These are phyloP conservation scores for Lasioglossum figueresi DNA, from an alignment of 2,888 invertebrate genomes.

Conservation along the genomic window DNA sequence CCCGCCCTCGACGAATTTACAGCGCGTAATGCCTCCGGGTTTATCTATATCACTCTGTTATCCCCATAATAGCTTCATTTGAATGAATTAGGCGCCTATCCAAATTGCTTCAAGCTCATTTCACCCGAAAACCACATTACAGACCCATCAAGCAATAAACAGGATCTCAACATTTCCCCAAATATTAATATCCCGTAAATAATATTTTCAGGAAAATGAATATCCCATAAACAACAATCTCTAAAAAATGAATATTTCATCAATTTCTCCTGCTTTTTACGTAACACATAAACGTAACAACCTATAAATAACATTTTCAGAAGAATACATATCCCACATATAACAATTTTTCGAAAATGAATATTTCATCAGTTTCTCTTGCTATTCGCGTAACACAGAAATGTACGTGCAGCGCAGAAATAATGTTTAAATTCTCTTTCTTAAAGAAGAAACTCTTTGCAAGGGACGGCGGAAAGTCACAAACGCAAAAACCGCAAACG, in stretches of 20 bases:
- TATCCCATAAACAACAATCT: not conserved
- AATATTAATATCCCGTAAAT: too few relatives aligned
- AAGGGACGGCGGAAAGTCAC: not conserved
- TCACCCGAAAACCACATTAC: not conserved
- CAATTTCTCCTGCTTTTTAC: not conserved
- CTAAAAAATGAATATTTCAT: not conserved
- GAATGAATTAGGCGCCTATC: conserved; percentile 7
- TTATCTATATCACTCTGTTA: not conserved
- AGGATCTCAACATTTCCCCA: not conserved
- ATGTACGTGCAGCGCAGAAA: not conserved
- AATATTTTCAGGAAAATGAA: not conserved
- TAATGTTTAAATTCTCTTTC: not conserved
- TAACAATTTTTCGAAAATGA: not conserved
- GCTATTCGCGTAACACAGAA: not conserved
- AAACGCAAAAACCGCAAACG: not conserved
- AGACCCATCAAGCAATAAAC: not conserved
- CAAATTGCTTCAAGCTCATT: not conserved
- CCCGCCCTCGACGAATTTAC: conserved; percentile 1
- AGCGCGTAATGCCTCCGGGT: not conserved
- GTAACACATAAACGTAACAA: not conserved
- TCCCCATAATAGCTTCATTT: not conserved
- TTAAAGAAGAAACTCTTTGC: not conserved
- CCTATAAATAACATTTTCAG: not conserved
- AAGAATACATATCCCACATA: not conserved
- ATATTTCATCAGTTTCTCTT: not conserved